Base-by-base conservation (phyloP, 2,797 vertebrate genomes). In the Psittacula derbiana region DNA sequence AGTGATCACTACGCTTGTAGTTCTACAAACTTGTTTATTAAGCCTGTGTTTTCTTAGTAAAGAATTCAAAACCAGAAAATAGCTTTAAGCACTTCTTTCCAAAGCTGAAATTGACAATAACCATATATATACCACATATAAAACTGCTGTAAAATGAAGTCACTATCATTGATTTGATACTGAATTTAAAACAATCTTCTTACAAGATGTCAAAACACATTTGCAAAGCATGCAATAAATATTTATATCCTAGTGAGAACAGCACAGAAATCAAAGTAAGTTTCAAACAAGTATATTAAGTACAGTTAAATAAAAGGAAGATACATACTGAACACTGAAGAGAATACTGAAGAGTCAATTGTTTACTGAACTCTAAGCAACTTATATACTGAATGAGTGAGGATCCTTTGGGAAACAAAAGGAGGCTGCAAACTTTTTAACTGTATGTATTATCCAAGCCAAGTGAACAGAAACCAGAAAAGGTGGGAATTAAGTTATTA, bases 321-420 rank as follows among this genome's bases (percentile, higher is more conserved):
- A 47, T 18, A 17, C 12, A 69, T 10, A 30, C 8, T 41, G 38
- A 78, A 72, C n/a, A 57, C n/a, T 27, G 43, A 67, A 50, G 30
- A 66, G 15, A 66, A 76, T 16, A 76, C 46, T 18, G 21, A 76
- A 46, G 8, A 72, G 49, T 46, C n/a, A 75, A 28, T 16, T 12
- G 12, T 38, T 43, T 47, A 73, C 23, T 44, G 38, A 90, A 62
- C 12, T 73, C 7, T 12, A 17, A 38, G 23, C 23, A 73, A 31
- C 27, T 52, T 28, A 31, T 0, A 4, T 17, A 43, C 16, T 13
- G 27, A 69, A 69, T 12, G 14, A 52, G 30, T 0, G 1, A 86
- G 27, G 18, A 69, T 8, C 10, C 49, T 41, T 27, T 20, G 13
- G 8, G 43, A 47, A 79, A 82, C 14, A 64, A 79, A 67, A 47